phyloP scores from a whole-genome alignment of 2,888 invertebrate species.

The Acronicta alni region DNA sequence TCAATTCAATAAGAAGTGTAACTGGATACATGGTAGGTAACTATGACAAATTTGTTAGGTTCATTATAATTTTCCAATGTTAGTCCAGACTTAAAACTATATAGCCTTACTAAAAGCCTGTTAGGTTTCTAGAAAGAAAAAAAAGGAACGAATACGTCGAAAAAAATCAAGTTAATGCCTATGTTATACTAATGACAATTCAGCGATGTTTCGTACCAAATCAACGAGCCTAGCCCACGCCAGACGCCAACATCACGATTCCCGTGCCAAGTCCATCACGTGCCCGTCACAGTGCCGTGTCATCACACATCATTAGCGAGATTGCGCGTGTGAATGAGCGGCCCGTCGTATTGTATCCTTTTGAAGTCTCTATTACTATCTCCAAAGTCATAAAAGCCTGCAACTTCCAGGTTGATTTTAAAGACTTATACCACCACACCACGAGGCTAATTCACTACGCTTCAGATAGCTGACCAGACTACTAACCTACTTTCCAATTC shows the following conservation, averaged over 20 bases:
- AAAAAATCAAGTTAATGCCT: no score
- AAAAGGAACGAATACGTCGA: no score
- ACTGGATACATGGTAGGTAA: background rate
- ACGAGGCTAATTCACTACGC: no score
- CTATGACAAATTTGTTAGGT: background rate
- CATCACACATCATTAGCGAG: constrained; percentile 17
- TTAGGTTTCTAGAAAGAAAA: no score
- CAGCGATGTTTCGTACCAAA: background rate
- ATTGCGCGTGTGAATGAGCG: constrained; percentile 16
- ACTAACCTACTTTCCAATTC: constrained; percentile 15
- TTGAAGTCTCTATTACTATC: no score
- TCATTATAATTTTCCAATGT: constrained; percentile 1
- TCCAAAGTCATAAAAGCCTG: no score
- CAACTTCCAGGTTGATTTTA: no score
- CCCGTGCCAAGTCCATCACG: background rate
- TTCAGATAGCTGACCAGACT: background rate
- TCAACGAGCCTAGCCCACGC: background rate
- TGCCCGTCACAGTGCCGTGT: constrained; percentile 6
- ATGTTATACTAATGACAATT: background rate
- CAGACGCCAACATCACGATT: background rate
- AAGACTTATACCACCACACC: background rate
- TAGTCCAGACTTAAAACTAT: background rate
- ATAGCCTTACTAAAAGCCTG: no score
- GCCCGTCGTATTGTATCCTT: constrained; percentile 4
- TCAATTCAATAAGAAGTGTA: constrained; percentile 22